phyloP scores from a whole-genome alignment of 2,113 vertebrate genomes.

The Varanus salvator region DNA sequence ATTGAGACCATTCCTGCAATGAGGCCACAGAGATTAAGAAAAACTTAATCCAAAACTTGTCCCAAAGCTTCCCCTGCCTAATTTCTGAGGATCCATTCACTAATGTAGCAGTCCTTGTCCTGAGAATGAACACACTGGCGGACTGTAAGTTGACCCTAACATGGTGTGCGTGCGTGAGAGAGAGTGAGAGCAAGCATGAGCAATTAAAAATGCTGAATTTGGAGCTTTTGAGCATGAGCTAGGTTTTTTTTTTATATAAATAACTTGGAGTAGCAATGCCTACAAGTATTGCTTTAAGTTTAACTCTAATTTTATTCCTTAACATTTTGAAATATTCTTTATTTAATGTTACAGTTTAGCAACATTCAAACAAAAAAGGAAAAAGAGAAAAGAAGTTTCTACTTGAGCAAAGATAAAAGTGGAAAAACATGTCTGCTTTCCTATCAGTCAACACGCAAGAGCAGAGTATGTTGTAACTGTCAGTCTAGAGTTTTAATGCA shows the following conservation, averaged over 20 bases:
- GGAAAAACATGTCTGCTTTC: conserved; percentile 14
- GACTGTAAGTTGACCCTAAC: background rate
- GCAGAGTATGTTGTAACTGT: background rate
- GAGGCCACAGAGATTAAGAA: background rate
- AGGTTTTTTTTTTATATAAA: background rate
- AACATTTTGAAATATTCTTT: background rate
- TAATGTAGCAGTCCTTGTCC: background rate
- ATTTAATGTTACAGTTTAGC: background rate
- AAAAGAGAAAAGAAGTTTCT: background rate
- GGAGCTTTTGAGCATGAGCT: background rate
- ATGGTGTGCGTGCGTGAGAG: too few species aligned
- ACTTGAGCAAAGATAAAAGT: background rate
- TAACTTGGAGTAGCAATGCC: background rate
- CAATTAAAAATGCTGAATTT: background rate
- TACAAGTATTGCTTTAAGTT: background rate
- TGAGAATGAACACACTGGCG: background rate
- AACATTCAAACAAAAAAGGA: background rate
- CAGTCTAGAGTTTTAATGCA: conserved; percentile 36
- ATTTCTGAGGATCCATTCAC: background rate
- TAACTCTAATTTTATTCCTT: background rate
- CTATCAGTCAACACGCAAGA: conserved; percentile 5
- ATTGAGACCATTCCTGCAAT: background rate
- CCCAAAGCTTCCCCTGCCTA: background rate
- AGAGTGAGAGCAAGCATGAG: too few species aligned
- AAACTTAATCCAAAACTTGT: background rate